phyloP scores from a whole-genome alignment of 1,140 invertebrate genomes.

The Holotrichia oblita region DNA sequence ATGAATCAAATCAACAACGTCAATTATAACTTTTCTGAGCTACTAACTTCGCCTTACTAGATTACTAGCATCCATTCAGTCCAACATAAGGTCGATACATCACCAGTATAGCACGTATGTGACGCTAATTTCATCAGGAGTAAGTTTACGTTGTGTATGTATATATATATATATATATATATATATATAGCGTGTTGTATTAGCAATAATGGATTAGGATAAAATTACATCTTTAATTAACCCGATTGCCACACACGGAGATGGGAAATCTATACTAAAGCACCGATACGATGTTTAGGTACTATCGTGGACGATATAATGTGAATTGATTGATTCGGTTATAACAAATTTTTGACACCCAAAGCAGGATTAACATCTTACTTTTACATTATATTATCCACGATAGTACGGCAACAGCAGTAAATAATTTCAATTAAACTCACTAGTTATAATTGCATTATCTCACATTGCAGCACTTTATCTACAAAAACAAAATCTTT shows the following conservation, averaged over 20 bases:
- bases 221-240: constrained; percentile 12
- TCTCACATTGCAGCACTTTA: too few relatives aligned
- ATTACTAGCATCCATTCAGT: neutral
- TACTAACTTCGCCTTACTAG: neutral
- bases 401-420: too few relatives aligned
- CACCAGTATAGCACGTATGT: neutral
- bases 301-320: too few relatives aligned
- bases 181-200: neutral
- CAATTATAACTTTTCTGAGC: neutral
- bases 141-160: neutral
- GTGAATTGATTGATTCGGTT: too few relatives aligned
- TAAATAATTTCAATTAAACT: too few relatives aligned
- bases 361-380: too few relatives aligned
- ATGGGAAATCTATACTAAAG: neutral
- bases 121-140: neutral
- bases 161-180: neutral
- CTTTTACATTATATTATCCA: too few relatives aligned
- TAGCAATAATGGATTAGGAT: neutral
- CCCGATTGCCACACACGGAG: neutral
- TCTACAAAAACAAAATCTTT: too few relatives aligned
- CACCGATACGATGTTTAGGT: neutral
- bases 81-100: neutral
- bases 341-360: too few relatives aligned
- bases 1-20: neutral
- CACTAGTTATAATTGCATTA: too few relatives aligned